Percentiles rank a stretch among this genome's conserved stretches.
These are phyloP conservation scores for Tiliacea citrago DNA, from an alignment of 2,888 invertebrate genomes.

Conservation along the genomic window DNA sequence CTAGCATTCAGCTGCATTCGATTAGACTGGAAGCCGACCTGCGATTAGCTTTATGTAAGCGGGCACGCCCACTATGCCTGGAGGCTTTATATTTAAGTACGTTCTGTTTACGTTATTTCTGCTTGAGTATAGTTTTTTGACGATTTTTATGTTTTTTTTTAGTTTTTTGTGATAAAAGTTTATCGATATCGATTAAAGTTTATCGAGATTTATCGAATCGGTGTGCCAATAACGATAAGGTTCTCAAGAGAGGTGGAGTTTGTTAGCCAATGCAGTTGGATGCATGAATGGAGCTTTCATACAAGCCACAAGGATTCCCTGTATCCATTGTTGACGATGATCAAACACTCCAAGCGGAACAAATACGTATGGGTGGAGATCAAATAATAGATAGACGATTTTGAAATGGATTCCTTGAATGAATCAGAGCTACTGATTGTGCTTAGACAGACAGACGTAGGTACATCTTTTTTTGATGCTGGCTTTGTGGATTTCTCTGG, in stretches of 20 bases:
- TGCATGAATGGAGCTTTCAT: constrained; percentile 17
- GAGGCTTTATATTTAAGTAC: no score
- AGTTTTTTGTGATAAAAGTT: no score
- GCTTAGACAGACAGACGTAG: neutral
- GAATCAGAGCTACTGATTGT: neutral
- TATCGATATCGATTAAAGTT: neutral
- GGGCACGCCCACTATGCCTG: no score
- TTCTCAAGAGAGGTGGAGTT: neutral
- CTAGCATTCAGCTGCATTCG: no score
- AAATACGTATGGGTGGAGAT: constrained; percentile 11
- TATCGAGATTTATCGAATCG: neutral
- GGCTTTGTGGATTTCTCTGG: neutral
- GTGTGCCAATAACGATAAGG: constrained; percentile 1
- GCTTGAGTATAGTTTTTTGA: no score
- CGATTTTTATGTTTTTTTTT: no score
- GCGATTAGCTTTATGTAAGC: no score
- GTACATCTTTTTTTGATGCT: neutral
- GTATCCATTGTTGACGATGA: constrained; percentile 2
- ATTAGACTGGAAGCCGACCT: no score
- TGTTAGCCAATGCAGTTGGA: constrained; percentile 7
- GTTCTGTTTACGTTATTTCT: no score
- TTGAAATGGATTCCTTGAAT: constrained; percentile 8
- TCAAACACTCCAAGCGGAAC: constrained; percentile 16
- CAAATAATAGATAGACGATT: neutral
- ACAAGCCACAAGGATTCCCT: constrained; percentile 6